Evolutionary conservation across 2,113 vertebrate species (phyloP), one percentile per base, ranked within the genome.

Genomic region (Myrmecobius fasciatus): DNA sequence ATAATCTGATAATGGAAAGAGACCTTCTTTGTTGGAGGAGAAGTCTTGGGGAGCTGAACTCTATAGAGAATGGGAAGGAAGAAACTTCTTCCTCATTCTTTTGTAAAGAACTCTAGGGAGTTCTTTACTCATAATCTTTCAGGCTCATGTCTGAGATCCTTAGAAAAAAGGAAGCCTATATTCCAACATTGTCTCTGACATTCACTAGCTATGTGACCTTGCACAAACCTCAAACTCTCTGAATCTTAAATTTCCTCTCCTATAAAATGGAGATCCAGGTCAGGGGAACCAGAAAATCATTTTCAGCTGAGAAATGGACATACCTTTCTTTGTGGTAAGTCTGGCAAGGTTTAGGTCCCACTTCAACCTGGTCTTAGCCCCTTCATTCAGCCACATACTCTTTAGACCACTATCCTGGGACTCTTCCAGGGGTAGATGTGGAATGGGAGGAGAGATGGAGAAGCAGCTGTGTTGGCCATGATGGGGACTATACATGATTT

Each of bases 361-460:
- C 20, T 46, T 26, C 48, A 9, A 9, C 3, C 46, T 83, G 67
- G n/a, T 83, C 67, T 83, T 43, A 83, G n/a, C 67, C 67, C 67
- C 67, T n/a, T 83, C 67, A 20, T 43, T 83, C 67, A 83, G 22
- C 67, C n/a, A 36, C 0, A 28, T 89, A 46, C 91, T 93, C 92
- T 75, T 92, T 48, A 53, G 54, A 47, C 67, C 88, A 31, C 48
- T 47, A 56, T 94, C 88, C 67, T 92, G 75, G 92, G 96, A 92
- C 46, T 91, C 89, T 56, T 90, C 92, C 17, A n/a, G 54, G 8
- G 89, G 93, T 48, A 46, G 91, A 89, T 60, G 93, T 17, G 53
- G 92, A 91, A 89, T 52, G 9, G 25, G 89, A 46, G 20, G 89
- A 47, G 52, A 43, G 49, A 52, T 53, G 75, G 83, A 52, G 49